Evolutionary conservation across 1,140 invertebrate genomes (phyloP).

Genomic region (Steinernema khuongi): DNA sequence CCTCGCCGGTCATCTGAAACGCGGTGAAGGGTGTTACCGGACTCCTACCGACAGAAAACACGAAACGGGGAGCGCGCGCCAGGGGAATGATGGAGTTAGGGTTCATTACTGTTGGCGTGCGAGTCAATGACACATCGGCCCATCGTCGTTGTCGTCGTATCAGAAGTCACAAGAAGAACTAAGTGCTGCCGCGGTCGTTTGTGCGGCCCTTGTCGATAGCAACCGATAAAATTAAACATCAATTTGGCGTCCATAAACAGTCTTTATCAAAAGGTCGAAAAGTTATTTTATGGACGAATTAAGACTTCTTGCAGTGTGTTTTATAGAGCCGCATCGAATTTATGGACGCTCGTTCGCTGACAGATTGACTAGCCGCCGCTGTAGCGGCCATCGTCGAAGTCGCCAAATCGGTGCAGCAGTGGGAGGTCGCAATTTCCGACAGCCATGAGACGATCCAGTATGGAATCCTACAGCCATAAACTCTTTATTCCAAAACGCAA

Average conservation of each 20-base stretch:
- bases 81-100: too few species aligned
- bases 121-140: background rate
- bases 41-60: too few species aligned
- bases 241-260: constrained; percentile 13
- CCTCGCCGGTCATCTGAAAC: background rate
- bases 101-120: too few species aligned
- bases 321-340: constrained; percentile 10
- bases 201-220: constrained; percentile 13
- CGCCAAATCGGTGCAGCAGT: background rate
- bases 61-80: too few species aligned
- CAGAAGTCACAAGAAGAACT: background rate
- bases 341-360: constrained; percentile 13
- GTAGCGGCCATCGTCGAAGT: background rate
- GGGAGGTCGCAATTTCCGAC: too few species aligned
- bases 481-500: too few species aligned
- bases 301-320: constrained; percentile 12
- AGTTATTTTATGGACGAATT: constrained; percentile 14
- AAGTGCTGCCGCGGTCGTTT: background rate
- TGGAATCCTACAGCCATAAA: too few species aligned
- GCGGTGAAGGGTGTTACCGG: too few species aligned
- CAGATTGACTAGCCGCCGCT: background rate
- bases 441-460: too few species aligned
- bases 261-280: constrained; percentile 5
- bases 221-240: constrained; percentile 7
- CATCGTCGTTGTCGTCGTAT: background rate